Base-by-base conservation (phyloP, 2,888 invertebrate species). In the Chrysina gloriosa region DNA sequence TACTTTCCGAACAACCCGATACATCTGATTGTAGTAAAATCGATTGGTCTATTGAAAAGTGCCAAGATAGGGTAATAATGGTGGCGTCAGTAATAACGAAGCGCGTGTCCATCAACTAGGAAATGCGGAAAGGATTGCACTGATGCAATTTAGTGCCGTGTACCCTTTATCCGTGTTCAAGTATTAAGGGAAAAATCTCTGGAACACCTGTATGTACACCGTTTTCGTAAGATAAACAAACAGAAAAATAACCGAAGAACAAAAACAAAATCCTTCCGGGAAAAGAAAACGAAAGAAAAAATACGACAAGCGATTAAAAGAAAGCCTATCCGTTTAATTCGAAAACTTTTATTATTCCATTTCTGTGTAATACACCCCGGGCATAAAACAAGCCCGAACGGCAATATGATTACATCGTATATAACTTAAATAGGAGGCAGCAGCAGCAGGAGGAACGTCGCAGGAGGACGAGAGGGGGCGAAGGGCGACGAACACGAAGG, bases 351-450 rank as follows among this genome's bases (percentile, higher is more conserved):
- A 61, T 66, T 56, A 66, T 66, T 66, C 47, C 66, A 56, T 66
- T 66, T 66, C 56, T 47, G 23, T 47, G 45, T 36, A 66, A 66
- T 58, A 58, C 47, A 47, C 66, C 66, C 65, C 66, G 56, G 54
- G 66, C 47, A 56, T 47, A 63, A 63, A 68, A 68, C 68, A 68
- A 68, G 63, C 65, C 58, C 65, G 72, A 75, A 75, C 74, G 73
- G 74, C 75, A 71, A 75, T 72, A 74, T 73, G 73, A 76, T 76
- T 75, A 76, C 74, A 75, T 73, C 75, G 75, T 71, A 72, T 72
- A 70, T 72, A 70, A 71, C 65, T 71, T 70, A 70, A 74, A 74
- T 72, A 70, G 73, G 64, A 67, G 68, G 70, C 47, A 63, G 56
- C 11, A 27, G 54, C 47, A 21, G 47, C 47, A 21, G 23, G 52